phyloP scores from a whole-genome alignment of 2,797 vertebrate species.

The Hozukius guyotensis region DNA sequence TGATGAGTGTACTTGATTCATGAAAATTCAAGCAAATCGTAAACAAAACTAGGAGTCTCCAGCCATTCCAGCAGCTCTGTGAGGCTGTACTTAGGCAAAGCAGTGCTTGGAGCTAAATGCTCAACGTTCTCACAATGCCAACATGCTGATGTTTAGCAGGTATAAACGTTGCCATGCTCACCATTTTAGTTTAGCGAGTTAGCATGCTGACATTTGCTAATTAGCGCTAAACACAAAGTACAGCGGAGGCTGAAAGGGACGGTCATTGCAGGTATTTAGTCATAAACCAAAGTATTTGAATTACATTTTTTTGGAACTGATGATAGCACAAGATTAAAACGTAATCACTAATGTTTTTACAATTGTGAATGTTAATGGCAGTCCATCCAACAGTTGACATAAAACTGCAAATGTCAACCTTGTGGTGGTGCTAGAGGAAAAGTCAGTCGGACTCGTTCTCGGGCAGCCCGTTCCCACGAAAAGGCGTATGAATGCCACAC shows the following conservation, averaged over 20 bases:
- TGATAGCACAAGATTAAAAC: background rate
- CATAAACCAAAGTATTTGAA: too few species aligned
- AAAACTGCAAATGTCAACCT: background rate
- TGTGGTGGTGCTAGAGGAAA: background rate
- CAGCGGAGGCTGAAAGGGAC: background rate
- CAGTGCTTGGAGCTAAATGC: background rate
- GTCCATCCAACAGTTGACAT: background rate
- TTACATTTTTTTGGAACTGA: too few species aligned
- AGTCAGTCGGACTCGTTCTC: background rate
- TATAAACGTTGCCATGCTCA: background rate
- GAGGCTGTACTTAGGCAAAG: background rate
- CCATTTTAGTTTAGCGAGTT: background rate
- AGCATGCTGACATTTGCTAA: background rate
- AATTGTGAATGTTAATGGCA: background rate
- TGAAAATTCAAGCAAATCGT: background rate
- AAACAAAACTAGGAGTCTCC: background rate
- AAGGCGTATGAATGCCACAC: accelerated
- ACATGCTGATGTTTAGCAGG: background rate
- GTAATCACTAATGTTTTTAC: background rate
- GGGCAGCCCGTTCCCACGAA: too few species aligned
- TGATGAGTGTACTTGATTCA: background rate
- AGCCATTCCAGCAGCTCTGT: background rate
- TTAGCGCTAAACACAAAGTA: background rate
- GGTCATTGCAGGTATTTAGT: background rate
- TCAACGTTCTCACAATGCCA: background rate